Conservation (phyloP, 2,113 vertebrate genomes). For the Nanorana parkeri region DNA sequence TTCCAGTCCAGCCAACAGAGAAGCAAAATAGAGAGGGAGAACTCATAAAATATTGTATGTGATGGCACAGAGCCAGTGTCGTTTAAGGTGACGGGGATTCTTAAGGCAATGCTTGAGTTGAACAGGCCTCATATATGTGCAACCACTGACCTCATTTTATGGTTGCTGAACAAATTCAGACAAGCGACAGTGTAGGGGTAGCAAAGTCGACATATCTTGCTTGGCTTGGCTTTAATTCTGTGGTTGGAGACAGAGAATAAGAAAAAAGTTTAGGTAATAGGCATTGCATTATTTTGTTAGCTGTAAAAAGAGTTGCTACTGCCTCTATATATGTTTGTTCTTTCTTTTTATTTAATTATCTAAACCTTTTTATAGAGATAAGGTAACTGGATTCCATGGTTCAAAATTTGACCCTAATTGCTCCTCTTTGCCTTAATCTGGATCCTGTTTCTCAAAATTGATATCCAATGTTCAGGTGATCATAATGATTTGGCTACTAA, state of each 20-base stretch:
- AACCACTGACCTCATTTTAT: conserved; percentile 51
- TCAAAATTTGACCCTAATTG: too few relatives aligned
- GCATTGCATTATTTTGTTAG: not conserved
- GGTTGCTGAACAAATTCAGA: conserved; percentile 37
- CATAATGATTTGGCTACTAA: too few relatives aligned
- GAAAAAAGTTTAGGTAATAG: not conserved
- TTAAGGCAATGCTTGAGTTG: conserved; percentile 42
- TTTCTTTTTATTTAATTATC: too few relatives aligned
- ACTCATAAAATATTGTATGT: conserved; percentile 48
- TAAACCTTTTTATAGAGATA: too few relatives aligned
- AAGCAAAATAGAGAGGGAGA: conserved; percentile 49
- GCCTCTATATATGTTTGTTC: too few relatives aligned
- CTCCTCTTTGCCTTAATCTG: too few relatives aligned
- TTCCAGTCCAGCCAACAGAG: conserved; percentile 16
- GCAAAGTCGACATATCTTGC: not conserved
- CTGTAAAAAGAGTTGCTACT: not conserved
- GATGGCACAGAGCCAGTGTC: conserved; percentile 47
- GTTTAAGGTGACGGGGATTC: conserved; percentile 50
- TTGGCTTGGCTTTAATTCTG: conserved; percentile 38
- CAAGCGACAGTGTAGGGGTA: conserved; percentile 8
- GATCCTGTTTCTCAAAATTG: too few relatives aligned
- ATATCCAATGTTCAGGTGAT: too few relatives aligned
- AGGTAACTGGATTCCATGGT: too few relatives aligned
- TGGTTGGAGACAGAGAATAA: not conserved
- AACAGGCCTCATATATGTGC: conserved; percentile 43